Base-by-base conservation (phyloP, 2,888 invertebrate species). In the Tethea ocularis region DNA sequence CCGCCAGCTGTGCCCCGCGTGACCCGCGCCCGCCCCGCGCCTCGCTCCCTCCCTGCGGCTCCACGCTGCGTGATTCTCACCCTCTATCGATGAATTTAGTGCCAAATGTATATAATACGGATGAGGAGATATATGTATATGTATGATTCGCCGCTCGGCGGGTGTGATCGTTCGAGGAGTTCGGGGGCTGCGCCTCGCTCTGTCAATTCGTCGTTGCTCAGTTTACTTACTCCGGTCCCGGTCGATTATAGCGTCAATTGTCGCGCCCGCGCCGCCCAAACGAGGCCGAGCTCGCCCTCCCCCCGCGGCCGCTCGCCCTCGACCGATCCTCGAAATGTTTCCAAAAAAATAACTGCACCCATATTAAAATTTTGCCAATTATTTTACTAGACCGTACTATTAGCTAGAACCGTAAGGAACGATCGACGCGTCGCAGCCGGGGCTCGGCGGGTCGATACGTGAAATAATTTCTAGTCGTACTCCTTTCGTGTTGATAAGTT, bases 71-170 rank as follows among this genome's bases (percentile, higher is more conserved):
- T 38, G 38, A 38, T 66, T 58, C 57, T 52, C 61, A 64, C 69
- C 60, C 70, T 69, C 68, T 68, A 71, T 72, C 76, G 76, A 68
- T 82, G 80, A 83, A 88, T 86, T 82, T 87, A 88, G 91, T 91
- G 91, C 91, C 91, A 91, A 89, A 91, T 91, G 91, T 91, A 91
- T 87, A 91, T 91, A 89, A 84, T 84, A 83, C 79, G 75, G 74
- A 75, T 77, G 76, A 77, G 74, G 77, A 66, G 69, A 71, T 76
- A 75, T 82, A 75, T 74, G 75, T 80, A 75, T 80, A 79, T 80
- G 75, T 80, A 77, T 77, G 77, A 77, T 71, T 69, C 73, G 71
- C 36, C 67, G 69, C 66, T 38, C 38, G 38, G 65, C 75, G 70
- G 68, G 71, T 67, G 71, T 67, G 69, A 69, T 67, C 74, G 77